Evolutionary conservation across 2,113 vertebrate species (phyloP), one percentile per base, ranked within the genome.

Genomic region (Cephalopholis sonnerati): DNA sequence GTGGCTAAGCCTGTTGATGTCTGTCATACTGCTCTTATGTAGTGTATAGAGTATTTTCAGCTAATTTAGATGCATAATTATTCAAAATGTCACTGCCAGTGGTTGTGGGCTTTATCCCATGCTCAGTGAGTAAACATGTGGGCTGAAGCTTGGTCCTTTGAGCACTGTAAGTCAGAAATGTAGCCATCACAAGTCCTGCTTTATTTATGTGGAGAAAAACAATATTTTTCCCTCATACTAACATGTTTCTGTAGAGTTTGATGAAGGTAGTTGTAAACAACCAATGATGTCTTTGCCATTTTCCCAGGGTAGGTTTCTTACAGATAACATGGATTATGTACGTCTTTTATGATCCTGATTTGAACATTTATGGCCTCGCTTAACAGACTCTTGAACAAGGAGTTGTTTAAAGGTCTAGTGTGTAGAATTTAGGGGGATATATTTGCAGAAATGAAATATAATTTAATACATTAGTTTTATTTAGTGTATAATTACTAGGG

Each of bases 41-140:
- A 29, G 41, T 15, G 39, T 73, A 51, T 7, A 53, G 66, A 74
- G 24, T 50, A 68, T 78, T 65, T 81, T 71, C 69, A 71, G 57
- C 68, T 81, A 63, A 87, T 87, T 88, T 68, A 71, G 73, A 79
- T 75, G 67, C 76, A 77, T 82, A 61, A 89, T 90, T 85, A 84
- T 84, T 91, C 69, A 68, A 78, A 73, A 85, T 88, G 87, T 86
- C 86, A 84, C 66, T 66, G 24, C 50, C 70, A 83, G 69, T 83
- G 58, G 74, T 85, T 82, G 63, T 81, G 77, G 68, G 69, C 67
- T 90, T 89, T 87, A 79, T 84, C 64, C 72, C 15, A 29, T 84
- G 58, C 76, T 83, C 64, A 81, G 57, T 68, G 65, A 65, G 74
- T 90, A 88, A 90, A 86, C 82, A 84, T 78, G 81, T 88, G 76